Conservation (phyloP, 2,888 invertebrate species). For the Thecocarcelia acutangulata region DNA sequence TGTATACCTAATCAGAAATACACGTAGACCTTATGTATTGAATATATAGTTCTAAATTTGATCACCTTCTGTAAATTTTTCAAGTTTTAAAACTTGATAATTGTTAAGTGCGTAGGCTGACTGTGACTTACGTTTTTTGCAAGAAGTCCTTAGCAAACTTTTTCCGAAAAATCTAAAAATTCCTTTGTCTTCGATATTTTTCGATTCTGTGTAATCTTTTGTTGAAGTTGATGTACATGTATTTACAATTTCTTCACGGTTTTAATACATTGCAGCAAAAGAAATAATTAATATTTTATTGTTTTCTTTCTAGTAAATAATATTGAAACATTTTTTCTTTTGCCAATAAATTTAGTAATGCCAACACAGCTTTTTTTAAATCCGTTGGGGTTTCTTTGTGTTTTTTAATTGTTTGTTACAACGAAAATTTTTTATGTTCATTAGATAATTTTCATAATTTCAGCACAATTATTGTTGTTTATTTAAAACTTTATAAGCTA, state of each 20-base stretch:
- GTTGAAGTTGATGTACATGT: too few relatives aligned
- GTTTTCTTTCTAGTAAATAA: not conserved
- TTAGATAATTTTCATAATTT: too few relatives aligned
- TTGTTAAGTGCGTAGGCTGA: constrained; percentile 63
- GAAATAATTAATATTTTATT: not conserved
- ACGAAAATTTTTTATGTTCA: too few relatives aligned
- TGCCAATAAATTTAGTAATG: not conserved
- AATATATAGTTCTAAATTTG: not conserved
- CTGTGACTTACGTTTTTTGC: constrained; percentile 49
- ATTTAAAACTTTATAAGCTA: too few relatives aligned
- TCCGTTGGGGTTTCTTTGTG: too few relatives aligned
- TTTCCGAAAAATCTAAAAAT: not conserved
- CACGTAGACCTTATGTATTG: constrained; percentile 45
- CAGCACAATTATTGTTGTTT: too few relatives aligned
- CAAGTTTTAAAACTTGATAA: too few relatives aligned
- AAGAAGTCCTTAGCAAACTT: constrained; percentile 18
- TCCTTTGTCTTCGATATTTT: not conserved
- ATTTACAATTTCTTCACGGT: not conserved
- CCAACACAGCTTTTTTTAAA: constrained; percentile 3
- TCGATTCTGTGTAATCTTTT: too few relatives aligned
- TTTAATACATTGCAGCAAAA: not conserved
- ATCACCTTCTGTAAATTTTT: not conserved
- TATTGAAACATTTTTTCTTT: constrained; percentile 13
- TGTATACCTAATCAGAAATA: constrained; percentile 2
- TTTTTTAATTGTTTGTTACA: too few relatives aligned